Evolutionary conservation across 2,888 invertebrate genomes (phyloP).

Genomic region (Drosophila planitibia): DNA sequence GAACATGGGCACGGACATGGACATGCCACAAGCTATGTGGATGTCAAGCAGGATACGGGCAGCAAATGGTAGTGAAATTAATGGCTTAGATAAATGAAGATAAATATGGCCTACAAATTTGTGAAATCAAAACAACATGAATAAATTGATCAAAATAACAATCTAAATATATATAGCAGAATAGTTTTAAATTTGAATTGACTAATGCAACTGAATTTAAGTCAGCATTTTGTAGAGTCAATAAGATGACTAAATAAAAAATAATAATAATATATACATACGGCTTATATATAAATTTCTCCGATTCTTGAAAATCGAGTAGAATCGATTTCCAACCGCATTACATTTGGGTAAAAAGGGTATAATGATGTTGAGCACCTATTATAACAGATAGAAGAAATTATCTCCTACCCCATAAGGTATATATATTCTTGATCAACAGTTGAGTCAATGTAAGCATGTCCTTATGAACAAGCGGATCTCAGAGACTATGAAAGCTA

Average conservation of each 20-base stretch:
- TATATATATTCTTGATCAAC: too few relatives aligned
- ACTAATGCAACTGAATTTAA: not conserved
- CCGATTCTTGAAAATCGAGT: too few relatives aligned
- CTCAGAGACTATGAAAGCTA: too few relatives aligned
- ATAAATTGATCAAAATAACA: not conserved
- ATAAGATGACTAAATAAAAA: not conserved
- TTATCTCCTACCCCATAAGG: too few relatives aligned
- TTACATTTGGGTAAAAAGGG: too few relatives aligned
- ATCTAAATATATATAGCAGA: not conserved
- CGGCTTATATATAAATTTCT: too few relatives aligned
- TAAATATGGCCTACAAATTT: slow-evolving; percentile 6
- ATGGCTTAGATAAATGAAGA: not conserved
- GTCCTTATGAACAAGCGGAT: too few relatives aligned
- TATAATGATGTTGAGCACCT: too few relatives aligned
- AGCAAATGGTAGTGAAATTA: slow-evolving; percentile 56
- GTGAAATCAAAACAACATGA: slow-evolving; percentile 23
- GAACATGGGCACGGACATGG: slow-evolving; percentile 7
- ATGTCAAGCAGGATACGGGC: slow-evolving; percentile 73
- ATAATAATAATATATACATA: not conserved
- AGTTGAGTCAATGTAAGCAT: too few relatives aligned
- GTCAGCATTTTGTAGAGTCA: not conserved
- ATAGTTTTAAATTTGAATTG: not conserved
- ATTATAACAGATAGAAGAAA: too few relatives aligned
- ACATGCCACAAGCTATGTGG: slow-evolving; percentile 77
- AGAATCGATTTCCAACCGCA: too few relatives aligned